These are phyloP conservation scores for Drosophila guanche DNA, from an alignment of 1,140 invertebrate genomes.

Conservation along the genomic window DNA sequence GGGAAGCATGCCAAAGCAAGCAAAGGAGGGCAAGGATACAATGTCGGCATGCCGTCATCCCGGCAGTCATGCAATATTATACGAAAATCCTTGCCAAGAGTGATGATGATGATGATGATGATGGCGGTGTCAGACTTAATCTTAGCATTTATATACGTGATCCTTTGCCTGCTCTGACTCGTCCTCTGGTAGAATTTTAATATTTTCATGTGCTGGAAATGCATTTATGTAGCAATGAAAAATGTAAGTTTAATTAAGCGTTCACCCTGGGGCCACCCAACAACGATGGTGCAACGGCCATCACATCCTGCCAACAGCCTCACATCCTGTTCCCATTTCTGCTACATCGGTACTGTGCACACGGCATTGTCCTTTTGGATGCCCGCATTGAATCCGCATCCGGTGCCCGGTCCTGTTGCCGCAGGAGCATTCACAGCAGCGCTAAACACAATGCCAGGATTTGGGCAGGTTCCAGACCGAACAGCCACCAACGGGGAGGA, in stretches of 20 bases:
- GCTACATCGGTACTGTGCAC: conserved; percentile 18
- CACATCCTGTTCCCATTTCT: conserved; percentile 67
- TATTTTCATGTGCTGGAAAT: conserved; percentile 39
- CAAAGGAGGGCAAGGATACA: conserved; percentile 27
- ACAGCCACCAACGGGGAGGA: conserved; percentile 20
- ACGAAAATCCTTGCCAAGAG: conserved; percentile 50
- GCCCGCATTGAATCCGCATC: conserved; percentile 75
- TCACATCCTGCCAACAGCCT: conserved; percentile 52
- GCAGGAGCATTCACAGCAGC: conserved; percentile 24
- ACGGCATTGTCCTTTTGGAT: conserved; percentile 58
- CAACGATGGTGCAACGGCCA: conserved; percentile 23
- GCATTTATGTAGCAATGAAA: conserved; percentile 70
- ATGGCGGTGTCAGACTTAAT: conserved; percentile 46
- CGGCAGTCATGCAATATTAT: conserved; percentile 32
- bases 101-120: conserved; percentile 27
- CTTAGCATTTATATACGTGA: conserved; percentile 35
- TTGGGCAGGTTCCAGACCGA: conserved; percentile 45
- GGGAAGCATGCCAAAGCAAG: conserved; percentile 22
- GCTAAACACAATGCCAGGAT: conserved; percentile 48
- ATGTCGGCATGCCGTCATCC: conserved; percentile 7
- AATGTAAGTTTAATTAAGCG: conserved; percentile 77
- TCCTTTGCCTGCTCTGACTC: conserved; percentile 4
- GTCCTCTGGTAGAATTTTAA: conserved; percentile 1
- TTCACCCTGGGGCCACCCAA: conserved; percentile 33
- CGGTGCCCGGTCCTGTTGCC: conserved; percentile 37